phyloP scores from a whole-genome alignment of 2,888 invertebrate genomes.

The Acrobasis consociella region DNA sequence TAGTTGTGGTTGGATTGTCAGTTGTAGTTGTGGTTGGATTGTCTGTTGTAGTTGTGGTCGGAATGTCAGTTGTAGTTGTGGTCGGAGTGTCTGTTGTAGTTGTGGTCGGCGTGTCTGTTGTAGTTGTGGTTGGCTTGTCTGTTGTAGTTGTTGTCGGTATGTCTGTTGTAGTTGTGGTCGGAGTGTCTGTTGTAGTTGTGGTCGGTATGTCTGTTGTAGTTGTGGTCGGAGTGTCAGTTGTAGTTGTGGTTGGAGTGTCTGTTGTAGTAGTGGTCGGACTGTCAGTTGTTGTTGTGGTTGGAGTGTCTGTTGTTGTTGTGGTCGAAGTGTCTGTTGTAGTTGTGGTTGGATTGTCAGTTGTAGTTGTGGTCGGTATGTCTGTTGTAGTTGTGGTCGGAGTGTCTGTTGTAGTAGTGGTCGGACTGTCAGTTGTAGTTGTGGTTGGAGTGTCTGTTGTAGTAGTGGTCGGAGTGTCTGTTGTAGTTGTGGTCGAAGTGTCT shows the following conservation, averaged over 20 bases:
- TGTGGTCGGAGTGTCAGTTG: neutral
- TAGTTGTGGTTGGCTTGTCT: constrained; percentile 13
- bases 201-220: constrained; percentile 25
- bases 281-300: constrained; percentile 16
- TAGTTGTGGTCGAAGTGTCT: neutral
- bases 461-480: neutral
- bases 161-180: constrained; percentile 13
- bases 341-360: constrained; percentile 15
- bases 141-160: neutral
- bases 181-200: constrained; percentile 8
- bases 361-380: constrained; percentile 6
- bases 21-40: constrained; percentile 2
- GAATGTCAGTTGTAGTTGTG: neutral
- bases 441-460: neutral
- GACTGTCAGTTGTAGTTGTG: neutral
- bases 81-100: constrained; percentile 7
- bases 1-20: constrained; percentile 4
- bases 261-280: constrained; percentile 6
- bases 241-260: neutral
- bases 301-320: too few relatives aligned
- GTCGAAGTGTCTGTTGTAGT: neutral
- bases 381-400: neutral
- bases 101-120: constrained; percentile 2
- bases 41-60: neutral
- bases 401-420: neutral